Base-by-base conservation (phyloP, 2,888 invertebrate species). In the Acrobasis suavella region DNA sequence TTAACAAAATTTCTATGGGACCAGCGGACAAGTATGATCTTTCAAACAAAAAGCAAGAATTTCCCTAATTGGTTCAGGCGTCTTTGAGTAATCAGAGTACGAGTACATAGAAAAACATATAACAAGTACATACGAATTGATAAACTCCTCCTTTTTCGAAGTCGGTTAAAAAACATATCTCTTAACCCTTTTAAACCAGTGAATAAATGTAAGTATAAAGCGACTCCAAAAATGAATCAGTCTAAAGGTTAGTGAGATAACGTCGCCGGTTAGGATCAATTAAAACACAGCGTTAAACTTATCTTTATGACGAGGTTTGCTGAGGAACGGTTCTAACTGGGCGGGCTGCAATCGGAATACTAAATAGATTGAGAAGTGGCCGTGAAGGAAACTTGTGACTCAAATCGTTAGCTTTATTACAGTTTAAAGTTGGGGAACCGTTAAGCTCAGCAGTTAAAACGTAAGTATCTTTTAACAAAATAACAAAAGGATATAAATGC, bases 311-410 rank as follows among this genome's bases (percentile, higher is more conserved):
- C 22, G 22, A 39, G 38, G 14, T 32, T 37, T 32, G 1, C 46
- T 46, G 14, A 46, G 6, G 7, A 32, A 52, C n/a, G 5, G 52
- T 12, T n/a, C 14, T 6, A 8, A 8, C 32, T 3, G 22, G 32
- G 16, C 0, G 50, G 22, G 8, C 22, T 52, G 22, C 37, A 14
- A n/a, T 14, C 32, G 9, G 52, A 37, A 52, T 52, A 14, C 32
- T 37, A 52, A 52, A 52, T 52, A 52, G 52, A 52, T 52, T 32
- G 14, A 22, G 52, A 52, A 52, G 32, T 9, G 22, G 32, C 32
- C 7, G 9, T 50, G 2, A 50, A 15, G 50, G 50, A 14, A 15
- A 50, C 14, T 46, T 14, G 14, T 46, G n/a, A 7, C 46, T 10
- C 1, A 5, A 6, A 32, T n/a, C 52, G 14, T n/a, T n/a, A n/a